phyloP scores from a whole-genome alignment of 1,140 invertebrate species.

The Heliconius hewitsoni region DNA sequence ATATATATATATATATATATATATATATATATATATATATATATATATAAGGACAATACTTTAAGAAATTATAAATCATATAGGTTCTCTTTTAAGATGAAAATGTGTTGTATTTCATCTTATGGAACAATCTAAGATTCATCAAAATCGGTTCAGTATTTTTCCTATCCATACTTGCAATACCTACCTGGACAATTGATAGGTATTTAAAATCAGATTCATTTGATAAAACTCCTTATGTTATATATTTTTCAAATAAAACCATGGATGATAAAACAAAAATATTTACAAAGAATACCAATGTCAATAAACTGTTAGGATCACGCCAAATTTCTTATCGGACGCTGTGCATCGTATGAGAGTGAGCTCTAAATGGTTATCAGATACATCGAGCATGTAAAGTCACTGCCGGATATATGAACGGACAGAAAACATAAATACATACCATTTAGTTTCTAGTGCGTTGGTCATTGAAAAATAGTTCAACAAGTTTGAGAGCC shows the following conservation, averaged over 20 bases:
- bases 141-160: no score
- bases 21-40: no score
- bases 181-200: no score
- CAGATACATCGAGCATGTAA: conserved; percentile 26
- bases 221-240: neutral
- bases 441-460: conserved; percentile 23
- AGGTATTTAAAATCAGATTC: neutral
- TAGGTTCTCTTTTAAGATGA: no score
- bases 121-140: no score
- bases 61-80: no score
- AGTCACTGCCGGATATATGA: conserved; percentile 21
- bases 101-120: no score
- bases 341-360: conserved; percentile 15
- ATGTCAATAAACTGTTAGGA: conserved; percentile 14
- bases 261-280: neutral
- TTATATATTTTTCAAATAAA: no score
- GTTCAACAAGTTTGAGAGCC: conserved; percentile 2
- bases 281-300: neutral
- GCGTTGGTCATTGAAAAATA: conserved; percentile 11
- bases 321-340: conserved; percentile 19
- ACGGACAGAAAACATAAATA: conserved; percentile 30
- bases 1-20: no score
- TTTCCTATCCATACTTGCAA: no score
- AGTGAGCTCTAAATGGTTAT: conserved; percentile 22
- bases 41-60: no score